Evolutionary conservation across 2,888 invertebrate species (phyloP).

Genomic region (Dendrolimus houi): DNA sequence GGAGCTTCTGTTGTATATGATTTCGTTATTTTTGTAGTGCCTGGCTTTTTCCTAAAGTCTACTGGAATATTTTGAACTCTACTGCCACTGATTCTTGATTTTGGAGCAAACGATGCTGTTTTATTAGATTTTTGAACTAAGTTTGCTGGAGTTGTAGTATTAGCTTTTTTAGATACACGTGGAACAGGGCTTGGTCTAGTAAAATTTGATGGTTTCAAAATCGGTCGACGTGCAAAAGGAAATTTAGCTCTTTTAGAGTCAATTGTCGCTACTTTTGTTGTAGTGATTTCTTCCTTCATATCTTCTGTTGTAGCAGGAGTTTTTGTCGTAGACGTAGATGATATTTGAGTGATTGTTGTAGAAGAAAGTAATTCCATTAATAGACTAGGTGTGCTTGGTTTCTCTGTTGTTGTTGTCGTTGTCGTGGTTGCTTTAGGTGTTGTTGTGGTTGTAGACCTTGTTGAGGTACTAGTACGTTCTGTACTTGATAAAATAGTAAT

Average conservation of each 20-base stretch:
- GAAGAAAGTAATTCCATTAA: constrained; percentile 25
- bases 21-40: constrained; percentile 33
- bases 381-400: constrained; percentile 17
- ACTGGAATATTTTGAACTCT: constrained; percentile 63
- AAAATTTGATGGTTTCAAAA: constrained; percentile 46
- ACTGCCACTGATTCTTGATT: constrained; percentile 47
- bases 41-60: constrained; percentile 50
- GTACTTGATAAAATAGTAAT: constrained; percentile 32
- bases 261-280: constrained; percentile 38
- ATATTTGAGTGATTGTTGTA: constrained; percentile 27
- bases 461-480: constrained; percentile 11
- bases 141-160: constrained; percentile 32
- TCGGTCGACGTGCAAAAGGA: constrained; percentile 54
- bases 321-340: constrained; percentile 14
- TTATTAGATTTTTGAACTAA: constrained; percentile 48
- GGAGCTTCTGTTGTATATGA: constrained; percentile 53
- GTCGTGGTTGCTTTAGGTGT: constrained; percentile 12
- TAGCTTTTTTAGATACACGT: constrained; percentile 39
- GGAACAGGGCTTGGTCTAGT: constrained; percentile 34
- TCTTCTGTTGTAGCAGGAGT: constrained; percentile 21
- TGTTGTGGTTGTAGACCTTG: constrained; percentile 18
- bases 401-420: constrained; percentile 16
- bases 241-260: constrained; percentile 58
- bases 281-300: constrained; percentile 44
- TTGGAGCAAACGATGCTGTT: constrained; percentile 47